Percentiles rank a stretch among this genome's conserved stretches.
Conservation (phyloP, 2,888 invertebrate genomes). For the Orchestes rusci region DNA sequence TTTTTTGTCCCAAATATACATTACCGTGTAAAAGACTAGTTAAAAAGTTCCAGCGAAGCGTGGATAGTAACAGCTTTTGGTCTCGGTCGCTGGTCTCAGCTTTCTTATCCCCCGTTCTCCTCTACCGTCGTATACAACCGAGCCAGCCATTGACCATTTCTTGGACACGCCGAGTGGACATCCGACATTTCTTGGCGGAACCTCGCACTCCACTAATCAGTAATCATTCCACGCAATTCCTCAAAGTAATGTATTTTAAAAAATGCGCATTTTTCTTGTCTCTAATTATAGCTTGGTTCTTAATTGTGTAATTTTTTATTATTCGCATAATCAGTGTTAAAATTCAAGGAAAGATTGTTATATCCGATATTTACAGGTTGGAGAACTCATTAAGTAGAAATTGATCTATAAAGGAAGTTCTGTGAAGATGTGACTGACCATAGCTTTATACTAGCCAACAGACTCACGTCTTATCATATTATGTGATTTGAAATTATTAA, state of each 20-base stretch:
- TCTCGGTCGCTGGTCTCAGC: slow-evolving; percentile 39
- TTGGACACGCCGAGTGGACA: slow-evolving; percentile 35
- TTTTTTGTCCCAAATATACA: too few relatives aligned
- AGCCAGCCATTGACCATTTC: slow-evolving; percentile 32
- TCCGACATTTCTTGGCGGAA: slow-evolving; percentile 31
- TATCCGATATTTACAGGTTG: slow-evolving; percentile 15
- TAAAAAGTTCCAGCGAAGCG: slow-evolving; percentile 40
- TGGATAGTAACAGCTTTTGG: slow-evolving; percentile 40
- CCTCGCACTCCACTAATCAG: slow-evolving; percentile 31
- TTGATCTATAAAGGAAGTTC: too few relatives aligned
- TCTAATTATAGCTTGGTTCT: slow-evolving; percentile 23
- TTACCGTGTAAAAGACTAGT: slow-evolving; percentile 23
- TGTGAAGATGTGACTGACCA: too few relatives aligned
- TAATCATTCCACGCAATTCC: slow-evolving; percentile 32
- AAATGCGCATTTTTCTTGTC: slow-evolving; percentile 24
- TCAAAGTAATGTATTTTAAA: slow-evolving; percentile 20
- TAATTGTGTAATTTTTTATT: slow-evolving; percentile 24
- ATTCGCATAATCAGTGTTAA: slow-evolving; percentile 23
- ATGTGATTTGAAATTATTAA: too few relatives aligned
- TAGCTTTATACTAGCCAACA: too few relatives aligned
- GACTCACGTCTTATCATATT: too few relatives aligned
- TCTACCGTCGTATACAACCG: too few relatives aligned
- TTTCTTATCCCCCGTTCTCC: slow-evolving; percentile 37
- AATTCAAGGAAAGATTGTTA: slow-evolving; percentile 21
- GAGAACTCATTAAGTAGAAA: too few relatives aligned